Conservation (phyloP, 2,797 vertebrate genomes). For the Propithecus deckenii region DNA sequence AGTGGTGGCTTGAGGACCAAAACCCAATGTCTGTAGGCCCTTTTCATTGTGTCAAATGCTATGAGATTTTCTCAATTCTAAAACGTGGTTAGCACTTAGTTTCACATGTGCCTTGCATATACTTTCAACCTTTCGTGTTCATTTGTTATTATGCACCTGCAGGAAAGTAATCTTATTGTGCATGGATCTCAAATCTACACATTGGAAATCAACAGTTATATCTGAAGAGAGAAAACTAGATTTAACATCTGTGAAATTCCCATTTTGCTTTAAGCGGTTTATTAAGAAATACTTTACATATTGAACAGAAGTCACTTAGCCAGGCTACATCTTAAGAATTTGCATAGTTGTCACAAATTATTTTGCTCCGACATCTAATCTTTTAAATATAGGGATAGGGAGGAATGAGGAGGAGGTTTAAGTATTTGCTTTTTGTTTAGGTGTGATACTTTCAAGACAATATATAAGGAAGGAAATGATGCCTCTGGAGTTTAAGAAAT, state of each 20-base stretch:
- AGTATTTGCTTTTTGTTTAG: not conserved
- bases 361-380: constrained; percentile 27
- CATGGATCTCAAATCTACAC: constrained; percentile 7
- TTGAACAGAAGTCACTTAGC: not conserved
- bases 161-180: constrained; percentile 39
- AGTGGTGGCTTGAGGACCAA: not conserved
- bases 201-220: constrained; percentile 44
- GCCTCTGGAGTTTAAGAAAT: constrained; percentile 23
- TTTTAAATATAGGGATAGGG: constrained; percentile 9
- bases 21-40: not conserved
- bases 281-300: constrained; percentile 51
- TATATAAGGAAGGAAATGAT: constrained; percentile 15
- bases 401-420: not conserved
- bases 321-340: constrained; percentile 39
- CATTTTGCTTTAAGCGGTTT: constrained; percentile 60
- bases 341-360: constrained; percentile 42
- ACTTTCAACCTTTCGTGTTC: not conserved
- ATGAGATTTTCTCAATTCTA: not conserved
- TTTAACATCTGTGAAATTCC: constrained; percentile 53
- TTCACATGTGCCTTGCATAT: not conserved
- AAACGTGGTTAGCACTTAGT: not conserved
- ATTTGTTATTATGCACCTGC: constrained; percentile 45
- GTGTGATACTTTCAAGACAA: constrained; percentile 18
- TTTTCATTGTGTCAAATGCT: not conserved
- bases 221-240: constrained; percentile 51